Evolutionary conservation across 1,140 invertebrate genomes (phyloP).

Genomic region (Zeugodacus cucurbitae): DNA sequence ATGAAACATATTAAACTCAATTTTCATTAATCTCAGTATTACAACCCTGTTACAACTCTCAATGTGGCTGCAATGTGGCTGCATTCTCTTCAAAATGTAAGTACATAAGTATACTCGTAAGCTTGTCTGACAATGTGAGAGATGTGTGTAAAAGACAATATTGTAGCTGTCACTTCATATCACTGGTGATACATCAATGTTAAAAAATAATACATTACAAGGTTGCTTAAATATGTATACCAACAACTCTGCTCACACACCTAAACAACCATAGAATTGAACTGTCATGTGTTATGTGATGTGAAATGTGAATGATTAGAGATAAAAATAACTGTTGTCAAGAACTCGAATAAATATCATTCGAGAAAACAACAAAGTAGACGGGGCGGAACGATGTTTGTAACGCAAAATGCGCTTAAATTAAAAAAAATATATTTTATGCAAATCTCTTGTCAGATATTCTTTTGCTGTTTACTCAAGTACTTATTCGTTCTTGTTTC

Average conservation of each 20-base stretch:
- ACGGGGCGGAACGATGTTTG: not conserved
- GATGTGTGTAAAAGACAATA: not conserved
- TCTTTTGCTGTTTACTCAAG: no score
- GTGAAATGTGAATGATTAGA: not conserved
- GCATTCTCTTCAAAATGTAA: no score
- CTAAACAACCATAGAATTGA: not conserved
- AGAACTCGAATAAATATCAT: not conserved
- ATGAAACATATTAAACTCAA: no score
- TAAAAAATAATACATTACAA: not conserved
- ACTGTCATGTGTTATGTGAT: not conserved
- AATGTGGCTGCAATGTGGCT: not conserved
- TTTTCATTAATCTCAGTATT: no score
- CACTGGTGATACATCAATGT: not conserved
- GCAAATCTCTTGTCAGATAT: no score
- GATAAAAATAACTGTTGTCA: not conserved
- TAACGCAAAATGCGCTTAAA: no score
- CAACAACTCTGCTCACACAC: not conserved
- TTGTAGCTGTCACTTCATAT: not conserved
- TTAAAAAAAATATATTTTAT: no score
- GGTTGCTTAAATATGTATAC: not conserved
- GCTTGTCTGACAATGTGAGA: not conserved
- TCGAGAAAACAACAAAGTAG: not conserved
- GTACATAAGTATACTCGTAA: not conserved
- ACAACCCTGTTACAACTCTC: no score
- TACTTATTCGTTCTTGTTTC: no score